Base-by-base conservation (phyloP, 2,888 invertebrate genomes). In the Gari tellinella region DNA sequence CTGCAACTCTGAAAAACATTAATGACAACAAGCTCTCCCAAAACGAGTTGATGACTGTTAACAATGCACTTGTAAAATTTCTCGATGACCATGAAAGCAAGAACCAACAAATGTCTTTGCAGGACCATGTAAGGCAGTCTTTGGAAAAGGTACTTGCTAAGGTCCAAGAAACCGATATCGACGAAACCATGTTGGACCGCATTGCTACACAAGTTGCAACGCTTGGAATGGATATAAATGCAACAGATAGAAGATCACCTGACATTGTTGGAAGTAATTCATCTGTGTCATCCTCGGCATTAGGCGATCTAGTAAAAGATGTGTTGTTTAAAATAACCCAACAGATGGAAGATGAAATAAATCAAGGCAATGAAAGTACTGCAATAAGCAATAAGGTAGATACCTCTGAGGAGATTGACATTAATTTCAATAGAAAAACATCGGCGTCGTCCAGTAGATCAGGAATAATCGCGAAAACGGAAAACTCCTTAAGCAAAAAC, bases 201-300 rank as follows among this genome's bases (percentile, higher is more conserved):
- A 69, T 78, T 8, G 55, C 77, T 37, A 55, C 63, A 14, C 77
- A 81, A 21, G 46, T 81, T 8, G 81, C 74, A 17, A 69, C 67
- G 10, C 48, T 81, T 31, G 72, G 77, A 37, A 72, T 81, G 74
- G 75, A 77, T 5, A 14, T 48, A 14, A 19, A 49, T 15, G 17
- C 49, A 19, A 17, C 51, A n/a, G 58, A 57, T n/a, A 23, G 23
- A 3, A 43, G 45, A 17, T 23, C 52, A 15, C 52, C 58, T 43
- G 45, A 62, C 8, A 43, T 51, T 26, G 17, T 41, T 1, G 23
- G n/a, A 10, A 66, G 66, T 26, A 61, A 56, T 23, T 25, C 48
- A 15, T 79, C 79, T n/a, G 51, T 53, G 7, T 38, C 52, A 37
- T 79, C 79, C 15, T 65, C 72, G 3, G 25, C 45, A 31, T 46